Evolutionary conservation across 2,888 invertebrate genomes (phyloP).

Genomic region (Rhodophaea formosa): DNA sequence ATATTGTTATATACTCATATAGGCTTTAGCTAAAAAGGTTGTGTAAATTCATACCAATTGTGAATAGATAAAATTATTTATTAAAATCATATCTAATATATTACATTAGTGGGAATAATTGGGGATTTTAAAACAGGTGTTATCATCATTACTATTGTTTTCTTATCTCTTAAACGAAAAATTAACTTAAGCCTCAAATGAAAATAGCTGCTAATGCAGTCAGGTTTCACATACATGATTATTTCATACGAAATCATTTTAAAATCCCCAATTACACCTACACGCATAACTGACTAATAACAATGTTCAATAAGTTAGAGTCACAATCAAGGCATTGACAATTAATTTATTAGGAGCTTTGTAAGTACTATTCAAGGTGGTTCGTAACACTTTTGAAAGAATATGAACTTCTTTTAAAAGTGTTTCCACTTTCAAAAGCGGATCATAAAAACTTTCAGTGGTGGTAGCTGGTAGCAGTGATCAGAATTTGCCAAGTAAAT

Average conservation of each 20-base stretch:
- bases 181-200: too few species aligned
- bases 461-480: too few species aligned
- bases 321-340: conserved; percentile 42
- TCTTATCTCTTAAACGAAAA: too few species aligned
- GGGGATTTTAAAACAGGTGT: background rate
- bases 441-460: background rate
- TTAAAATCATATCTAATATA: conserved; percentile 66
- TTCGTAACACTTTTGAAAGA: background rate
- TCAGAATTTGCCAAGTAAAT: too few species aligned
- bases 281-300: conserved; percentile 48
- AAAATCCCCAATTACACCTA: background rate
- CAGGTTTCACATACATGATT: too few species aligned
- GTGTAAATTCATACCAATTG: conserved; percentile 23
- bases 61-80: conserved; percentile 59
- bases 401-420: too few species aligned
- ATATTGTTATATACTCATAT: background rate
- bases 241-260: background rate
- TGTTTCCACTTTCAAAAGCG: background rate
- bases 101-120: conserved; percentile 39
- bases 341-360: conserved; percentile 20
- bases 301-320: conserved; percentile 55
- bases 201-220: too few species aligned
- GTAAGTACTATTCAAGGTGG: conserved; percentile 20
- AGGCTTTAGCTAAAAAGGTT: conserved; percentile 16
- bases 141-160: too few species aligned